phyloP scores from a whole-genome alignment of 2,797 vertebrate genomes.

The Prunella strophiata region DNA sequence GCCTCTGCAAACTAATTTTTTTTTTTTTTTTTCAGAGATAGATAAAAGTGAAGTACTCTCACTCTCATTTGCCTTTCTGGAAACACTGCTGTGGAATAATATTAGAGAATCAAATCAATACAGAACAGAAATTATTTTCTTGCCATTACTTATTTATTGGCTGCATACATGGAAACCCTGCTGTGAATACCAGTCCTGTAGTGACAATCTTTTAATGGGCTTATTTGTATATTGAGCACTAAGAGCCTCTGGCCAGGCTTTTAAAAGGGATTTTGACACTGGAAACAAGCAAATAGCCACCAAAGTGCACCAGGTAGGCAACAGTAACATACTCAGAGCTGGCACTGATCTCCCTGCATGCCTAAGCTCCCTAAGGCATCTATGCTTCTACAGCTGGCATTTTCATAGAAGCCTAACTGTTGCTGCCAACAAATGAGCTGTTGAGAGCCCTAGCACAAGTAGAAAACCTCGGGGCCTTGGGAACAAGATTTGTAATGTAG shows the following conservation, averaged over 20 bases:
- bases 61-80: neutral
- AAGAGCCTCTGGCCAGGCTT: neutral
- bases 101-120: neutral
- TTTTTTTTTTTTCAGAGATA: neutral
- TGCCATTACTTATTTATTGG: constrained; percentile 15
- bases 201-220: neutral
- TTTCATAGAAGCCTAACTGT: neutral
- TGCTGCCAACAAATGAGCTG: constrained; percentile 33
- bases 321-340: neutral
- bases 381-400: neutral
- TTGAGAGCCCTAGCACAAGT: neutral
- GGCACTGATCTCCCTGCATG: neutral
- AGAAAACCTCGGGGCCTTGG: neutral
- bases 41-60: neutral
- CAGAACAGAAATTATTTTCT: neutral
- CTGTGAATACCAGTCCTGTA: neutral
- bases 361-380: neutral
- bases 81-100: neutral
- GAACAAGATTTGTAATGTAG: neutral
- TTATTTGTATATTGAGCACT: neutral
- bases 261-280: constrained; percentile 11
- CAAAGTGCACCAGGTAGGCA: constrained; percentile 4
- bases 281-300: constrained; percentile 18
- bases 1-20: neutral
- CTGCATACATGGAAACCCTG: neutral